Evolutionary conservation across 2,797 vertebrate species (phyloP).

Genomic region (Hemitrygon akajei): DNA sequence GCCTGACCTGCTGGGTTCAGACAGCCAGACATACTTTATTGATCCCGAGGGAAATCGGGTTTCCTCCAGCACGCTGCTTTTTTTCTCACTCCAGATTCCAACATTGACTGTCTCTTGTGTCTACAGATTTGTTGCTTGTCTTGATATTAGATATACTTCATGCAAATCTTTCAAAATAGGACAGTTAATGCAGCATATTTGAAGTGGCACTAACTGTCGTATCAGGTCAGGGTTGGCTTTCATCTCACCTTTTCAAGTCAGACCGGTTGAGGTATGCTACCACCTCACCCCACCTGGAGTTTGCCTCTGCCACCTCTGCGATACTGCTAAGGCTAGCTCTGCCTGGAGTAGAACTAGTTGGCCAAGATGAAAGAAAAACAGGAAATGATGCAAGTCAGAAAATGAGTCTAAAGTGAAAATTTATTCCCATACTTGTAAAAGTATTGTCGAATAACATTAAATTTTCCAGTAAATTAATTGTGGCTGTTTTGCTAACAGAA

Average conservation of each 20-base stretch:
- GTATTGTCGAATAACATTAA: slow-evolving; percentile 1
- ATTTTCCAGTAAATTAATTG: background rate
- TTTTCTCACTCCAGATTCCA: too few relatives aligned
- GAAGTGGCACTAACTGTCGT: background rate
- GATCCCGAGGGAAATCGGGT: too few relatives aligned
- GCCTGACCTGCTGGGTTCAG: too few relatives aligned
- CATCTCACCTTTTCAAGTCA: background rate
- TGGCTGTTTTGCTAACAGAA: background rate
- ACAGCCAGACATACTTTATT: too few relatives aligned
- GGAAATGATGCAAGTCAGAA: background rate
- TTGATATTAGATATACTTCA: background rate
- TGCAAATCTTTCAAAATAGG: background rate
- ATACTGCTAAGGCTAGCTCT: too few relatives aligned
- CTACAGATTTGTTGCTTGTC: background rate
- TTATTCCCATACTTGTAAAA: slow-evolving; percentile 7
- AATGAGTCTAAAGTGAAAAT: background rate
- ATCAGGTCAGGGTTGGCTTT: background rate
- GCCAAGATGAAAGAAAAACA: slow-evolving; percentile 10
- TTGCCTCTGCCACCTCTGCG: background rate
- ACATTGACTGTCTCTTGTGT: too few relatives aligned
- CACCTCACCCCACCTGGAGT: background rate
- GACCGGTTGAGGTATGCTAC: too few relatives aligned
- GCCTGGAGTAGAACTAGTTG: background rate
- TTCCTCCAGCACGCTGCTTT: too few relatives aligned
- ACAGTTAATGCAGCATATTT: too few relatives aligned